phyloP scores from a whole-genome alignment of 2,797 vertebrate species.

The Momotus momota region DNA sequence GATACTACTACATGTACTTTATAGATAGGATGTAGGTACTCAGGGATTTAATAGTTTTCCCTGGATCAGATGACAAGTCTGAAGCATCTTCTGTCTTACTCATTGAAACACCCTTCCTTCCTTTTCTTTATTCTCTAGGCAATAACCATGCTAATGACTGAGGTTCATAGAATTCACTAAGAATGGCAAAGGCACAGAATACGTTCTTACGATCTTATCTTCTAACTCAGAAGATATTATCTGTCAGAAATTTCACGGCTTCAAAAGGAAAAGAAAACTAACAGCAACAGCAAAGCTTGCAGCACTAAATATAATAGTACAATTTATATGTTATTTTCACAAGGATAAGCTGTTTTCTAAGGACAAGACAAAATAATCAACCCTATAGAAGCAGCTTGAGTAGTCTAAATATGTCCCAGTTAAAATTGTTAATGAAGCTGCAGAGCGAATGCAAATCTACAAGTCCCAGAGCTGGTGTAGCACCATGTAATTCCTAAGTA shows the following conservation, averaged over 20 bases:
- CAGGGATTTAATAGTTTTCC: neutral
- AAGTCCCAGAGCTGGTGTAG: conserved; percentile 59
- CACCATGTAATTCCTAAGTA: conserved; percentile 42
- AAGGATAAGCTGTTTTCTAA: conserved; percentile 69
- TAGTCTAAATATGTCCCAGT: conserved; percentile 69
- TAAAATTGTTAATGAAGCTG: conserved; percentile 71
- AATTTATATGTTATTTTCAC: conserved; percentile 61
- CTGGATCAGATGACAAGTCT: neutral
- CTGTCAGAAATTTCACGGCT: neutral
- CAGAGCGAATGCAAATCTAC: conserved; percentile 66
- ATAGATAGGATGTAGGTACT: neutral
- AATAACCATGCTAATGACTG: neutral
- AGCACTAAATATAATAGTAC: conserved; percentile 60
- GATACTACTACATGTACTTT: neutral
- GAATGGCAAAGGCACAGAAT: neutral
- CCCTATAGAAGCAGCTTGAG: conserved; percentile 47
- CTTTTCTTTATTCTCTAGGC: neutral
- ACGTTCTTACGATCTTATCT: neutral
- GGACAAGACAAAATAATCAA: conserved; percentile 67
- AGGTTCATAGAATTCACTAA: neutral
- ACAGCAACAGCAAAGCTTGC: conserved; percentile 42
- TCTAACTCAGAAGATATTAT: conserved; percentile 4
- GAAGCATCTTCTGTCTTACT: neutral
- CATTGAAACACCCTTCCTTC: neutral
- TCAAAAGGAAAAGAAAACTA: conserved; percentile 17